These are phyloP conservation scores for Quadriops clusia DNA, from an alignment of 2,888 invertebrate genomes.

Conservation along the genomic window DNA sequence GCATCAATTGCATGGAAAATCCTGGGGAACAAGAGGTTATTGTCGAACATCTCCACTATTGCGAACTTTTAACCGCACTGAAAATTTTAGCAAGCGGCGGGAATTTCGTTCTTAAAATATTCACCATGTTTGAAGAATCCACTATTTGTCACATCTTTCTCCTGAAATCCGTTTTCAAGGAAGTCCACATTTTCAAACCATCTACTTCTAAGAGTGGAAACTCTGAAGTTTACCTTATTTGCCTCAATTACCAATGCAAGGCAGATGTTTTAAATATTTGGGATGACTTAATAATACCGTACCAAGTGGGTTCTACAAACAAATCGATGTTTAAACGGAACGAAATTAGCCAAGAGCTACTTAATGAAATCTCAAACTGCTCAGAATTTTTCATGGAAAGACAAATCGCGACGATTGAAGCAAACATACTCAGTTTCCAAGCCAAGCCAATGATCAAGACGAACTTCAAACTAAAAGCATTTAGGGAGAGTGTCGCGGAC, in stretches of 20 bases:
- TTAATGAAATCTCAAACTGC: slow-evolving; percentile 52
- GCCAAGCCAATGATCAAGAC: slow-evolving; percentile 23
- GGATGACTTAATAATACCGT: slow-evolving; percentile 36
- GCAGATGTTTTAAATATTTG: slow-evolving; percentile 22
- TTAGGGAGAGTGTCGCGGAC: slow-evolving; percentile 38
- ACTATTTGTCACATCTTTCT: slow-evolving; percentile 70
- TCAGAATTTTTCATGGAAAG: slow-evolving; percentile 52
- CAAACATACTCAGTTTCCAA: slow-evolving; percentile 52
- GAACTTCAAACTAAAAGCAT: slow-evolving; percentile 18
- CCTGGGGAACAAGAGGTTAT: slow-evolving; percentile 79
- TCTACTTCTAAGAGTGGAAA: slow-evolving; percentile 90
- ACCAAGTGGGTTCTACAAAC: slow-evolving; percentile 30
- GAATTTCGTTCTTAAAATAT: slow-evolving; percentile 74
- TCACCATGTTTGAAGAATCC: slow-evolving; percentile 78
- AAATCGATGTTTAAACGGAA: slow-evolving; percentile 48
- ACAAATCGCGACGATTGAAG: slow-evolving; percentile 55
- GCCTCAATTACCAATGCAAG: slow-evolving; percentile 47
- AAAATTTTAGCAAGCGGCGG: slow-evolving; percentile 59
- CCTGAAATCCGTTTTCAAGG: slow-evolving; percentile 59
- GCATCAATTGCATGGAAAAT: slow-evolving; percentile 73
- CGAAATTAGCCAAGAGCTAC: slow-evolving; percentile 49
- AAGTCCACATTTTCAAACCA: slow-evolving; percentile 74
- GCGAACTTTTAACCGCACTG: slow-evolving; percentile 71
- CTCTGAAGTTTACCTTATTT: slow-evolving; percentile 83
- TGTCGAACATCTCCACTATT: slow-evolving; percentile 69